A percentile compares a stretch with the other conserved stretches of the same genome.
Conservation (phyloP, 2,797 vertebrate genomes). For the Tragelaphus oryx region DNA sequence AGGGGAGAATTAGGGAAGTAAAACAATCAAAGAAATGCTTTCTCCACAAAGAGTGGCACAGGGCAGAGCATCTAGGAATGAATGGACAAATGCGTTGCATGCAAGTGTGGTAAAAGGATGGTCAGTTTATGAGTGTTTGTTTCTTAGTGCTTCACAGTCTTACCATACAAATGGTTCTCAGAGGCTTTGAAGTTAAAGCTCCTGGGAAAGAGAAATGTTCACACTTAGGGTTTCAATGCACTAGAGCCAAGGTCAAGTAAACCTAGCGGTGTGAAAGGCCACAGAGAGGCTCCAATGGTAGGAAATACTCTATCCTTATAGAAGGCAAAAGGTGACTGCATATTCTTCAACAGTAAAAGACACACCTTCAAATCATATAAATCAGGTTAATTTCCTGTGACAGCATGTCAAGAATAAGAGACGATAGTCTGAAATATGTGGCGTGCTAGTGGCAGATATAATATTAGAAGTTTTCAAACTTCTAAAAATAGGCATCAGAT, state of each 20-base stretch:
- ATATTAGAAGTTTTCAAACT: conserved; percentile 1
- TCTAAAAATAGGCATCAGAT: neutral
- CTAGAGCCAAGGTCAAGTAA: conserved; percentile 72
- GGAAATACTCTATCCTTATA: conserved; percentile 19
- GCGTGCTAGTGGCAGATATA: neutral
- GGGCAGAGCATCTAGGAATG: neutral
- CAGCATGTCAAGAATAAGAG: neutral
- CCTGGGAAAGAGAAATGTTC: conserved; percentile 50
- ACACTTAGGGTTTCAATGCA: conserved; percentile 51
- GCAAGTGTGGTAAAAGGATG: neutral
- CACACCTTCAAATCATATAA: conserved; percentile 37
- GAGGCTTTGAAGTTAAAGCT: conserved; percentile 69
- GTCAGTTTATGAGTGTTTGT: conserved; percentile 53
- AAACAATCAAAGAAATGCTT: conserved; percentile 52
- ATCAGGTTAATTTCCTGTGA: conserved; percentile 47
- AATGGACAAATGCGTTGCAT: conserved; percentile 29
- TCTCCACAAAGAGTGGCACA: neutral
- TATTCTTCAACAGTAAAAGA: conserved; percentile 10
- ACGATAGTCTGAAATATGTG: neutral
- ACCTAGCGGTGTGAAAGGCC: conserved; percentile 50
- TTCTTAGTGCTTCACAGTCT: conserved; percentile 54
- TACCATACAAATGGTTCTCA: conserved; percentile 41
- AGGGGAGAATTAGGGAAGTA: neutral
- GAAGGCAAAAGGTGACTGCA: conserved; percentile 30
- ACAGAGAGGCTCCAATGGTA: conserved; percentile 46